phyloP scores from a whole-genome alignment of 2,888 invertebrate species.

The Sphaeridia pumilis region DNA sequence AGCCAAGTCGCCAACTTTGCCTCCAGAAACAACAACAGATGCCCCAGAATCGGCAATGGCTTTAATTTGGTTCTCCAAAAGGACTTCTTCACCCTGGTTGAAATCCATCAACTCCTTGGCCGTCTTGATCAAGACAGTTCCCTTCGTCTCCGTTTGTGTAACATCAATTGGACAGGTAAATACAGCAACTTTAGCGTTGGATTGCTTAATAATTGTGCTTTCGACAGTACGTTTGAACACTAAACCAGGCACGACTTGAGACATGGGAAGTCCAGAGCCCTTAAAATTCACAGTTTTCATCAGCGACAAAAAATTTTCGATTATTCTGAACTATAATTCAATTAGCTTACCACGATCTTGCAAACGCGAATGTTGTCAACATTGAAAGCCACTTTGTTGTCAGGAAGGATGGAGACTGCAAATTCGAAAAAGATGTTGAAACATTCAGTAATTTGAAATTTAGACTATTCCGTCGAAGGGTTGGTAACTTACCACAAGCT shows the following conservation, averaged over 20 bases:
- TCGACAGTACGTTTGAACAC: constrained; percentile 94
- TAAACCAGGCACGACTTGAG: constrained; percentile 83
- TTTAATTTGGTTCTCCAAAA: constrained; percentile 78
- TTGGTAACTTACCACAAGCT: constrained; percentile 63
- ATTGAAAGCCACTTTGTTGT: constrained; percentile 71
- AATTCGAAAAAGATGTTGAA: no score
- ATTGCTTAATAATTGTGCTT: constrained; percentile 66
- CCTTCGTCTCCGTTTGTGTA: constrained; percentile 94
- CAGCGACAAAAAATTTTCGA: no score
- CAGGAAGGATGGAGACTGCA: constrained; percentile 69
- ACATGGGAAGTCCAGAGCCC: constrained; percentile 63
- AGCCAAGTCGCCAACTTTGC: constrained; percentile 97
- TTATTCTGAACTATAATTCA: no score
- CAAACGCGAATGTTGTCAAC: constrained; percentile 95
- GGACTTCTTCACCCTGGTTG: constrained; percentile 84
- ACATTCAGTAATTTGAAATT: no score
- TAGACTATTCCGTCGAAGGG: no score
- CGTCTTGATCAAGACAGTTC: constrained; percentile 72
- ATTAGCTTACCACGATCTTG: constrained; percentile 50
- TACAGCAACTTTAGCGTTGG: constrained; percentile 78
- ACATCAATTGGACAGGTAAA: constrained; percentile 93
- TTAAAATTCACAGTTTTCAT: constrained; percentile 36
- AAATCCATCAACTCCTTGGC: constrained; percentile 92
- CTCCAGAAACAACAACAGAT: constrained; percentile 86
- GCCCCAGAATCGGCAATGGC: constrained; percentile 82